Evolutionary conservation across 2,888 invertebrate genomes (phyloP).

Genomic region (Epiperipatus broadwayi): DNA sequence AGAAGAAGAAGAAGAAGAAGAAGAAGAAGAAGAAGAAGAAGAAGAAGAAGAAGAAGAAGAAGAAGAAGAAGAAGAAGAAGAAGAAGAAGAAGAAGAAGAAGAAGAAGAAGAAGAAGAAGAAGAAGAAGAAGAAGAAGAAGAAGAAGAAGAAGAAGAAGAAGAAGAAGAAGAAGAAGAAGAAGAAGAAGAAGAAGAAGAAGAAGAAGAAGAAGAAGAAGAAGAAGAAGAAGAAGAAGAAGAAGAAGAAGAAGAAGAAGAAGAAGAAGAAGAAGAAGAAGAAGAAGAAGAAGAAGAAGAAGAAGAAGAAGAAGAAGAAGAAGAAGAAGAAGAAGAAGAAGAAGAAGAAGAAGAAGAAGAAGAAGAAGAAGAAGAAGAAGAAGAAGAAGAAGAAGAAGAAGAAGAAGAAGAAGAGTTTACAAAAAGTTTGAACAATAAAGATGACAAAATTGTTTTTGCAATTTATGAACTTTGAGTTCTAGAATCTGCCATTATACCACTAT

Average conservation of each 20-base stretch:
- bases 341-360: slow-evolving; percentile 12
- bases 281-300: slow-evolving; percentile 6
- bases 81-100: background rate
- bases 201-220: background rate
- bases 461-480: no score
- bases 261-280: background rate
- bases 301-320: slow-evolving; percentile 1
- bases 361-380: background rate
- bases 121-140: slow-evolving; percentile 7
- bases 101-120: slow-evolving; percentile 6
- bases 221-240: background rate
- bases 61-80: background rate
- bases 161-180: slow-evolving; percentile 8
- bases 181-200: background rate
- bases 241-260: background rate
- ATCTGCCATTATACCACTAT: no score
- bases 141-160: slow-evolving; percentile 5
- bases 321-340: slow-evolving; percentile 7
- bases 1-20: slow-evolving; percentile 15
- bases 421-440: no score
- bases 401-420: no score
- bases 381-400: background rate
- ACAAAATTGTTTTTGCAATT: no score
- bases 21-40: background rate
- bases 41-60: background rate